Evolutionary conservation across 2,888 invertebrate genomes (phyloP), one percentile per base, ranked within the genome.

Genomic region (Brassicogethes aeneus): DNA sequence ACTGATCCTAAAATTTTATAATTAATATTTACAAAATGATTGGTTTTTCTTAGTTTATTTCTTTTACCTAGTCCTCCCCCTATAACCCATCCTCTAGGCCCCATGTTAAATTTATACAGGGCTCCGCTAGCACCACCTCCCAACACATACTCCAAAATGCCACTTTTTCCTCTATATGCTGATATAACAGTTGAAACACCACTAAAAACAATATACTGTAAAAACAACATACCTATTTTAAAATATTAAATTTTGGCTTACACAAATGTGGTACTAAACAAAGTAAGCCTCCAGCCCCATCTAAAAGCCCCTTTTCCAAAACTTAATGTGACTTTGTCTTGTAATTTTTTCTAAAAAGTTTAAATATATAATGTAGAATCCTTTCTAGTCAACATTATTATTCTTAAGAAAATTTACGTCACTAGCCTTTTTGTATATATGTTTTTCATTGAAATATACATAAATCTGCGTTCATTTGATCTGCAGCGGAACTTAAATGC

Each of bases 271-370:
- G 77, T 75, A 31, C 79, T 75, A 55, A 89, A 89, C 0, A 78
- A 57, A 3, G 75, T 74, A 16, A 87, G 57, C 53, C 82, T 73
- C 79, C 79, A 80, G 2, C 80, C 81, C 77, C 82, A 82, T 51
- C 70, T 73, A 12, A 72, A 73, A 1, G 80, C 85, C n/a, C 86
- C 87, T 66, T 73, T 82, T 1, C 76, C 77, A 67, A 88, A 84
- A 48, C 74, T 76, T 13, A 79, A 36, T 0, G 78, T 80, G 1
- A 87, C 79, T 60, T 72, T 69, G 59, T 85, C 80, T 68, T 86
- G 85, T 12, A 88, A 61, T 55, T 74, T 74, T 71, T 75, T 78
- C 79, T 85, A 62, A 12, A 73, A 71, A 41, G 44, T 41, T 33
- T 49, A 45, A 46, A 34, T 17, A 17, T 10, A 14, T 15, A 3